Conservation (phyloP, 2,113 vertebrate species). For the Oenanthe melanoleuca region DNA sequence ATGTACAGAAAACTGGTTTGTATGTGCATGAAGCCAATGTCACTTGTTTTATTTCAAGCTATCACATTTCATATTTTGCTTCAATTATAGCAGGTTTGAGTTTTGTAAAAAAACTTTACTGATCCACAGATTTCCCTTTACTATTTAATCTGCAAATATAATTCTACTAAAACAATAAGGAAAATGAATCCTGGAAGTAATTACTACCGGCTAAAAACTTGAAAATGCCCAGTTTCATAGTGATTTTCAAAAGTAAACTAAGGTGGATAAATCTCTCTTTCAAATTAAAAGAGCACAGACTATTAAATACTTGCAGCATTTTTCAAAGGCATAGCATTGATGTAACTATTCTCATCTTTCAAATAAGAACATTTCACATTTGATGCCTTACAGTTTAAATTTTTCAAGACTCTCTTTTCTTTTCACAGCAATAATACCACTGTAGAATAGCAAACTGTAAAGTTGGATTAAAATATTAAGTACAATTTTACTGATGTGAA, state of each 20-base stretch:
- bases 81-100: background rate
- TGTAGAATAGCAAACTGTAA: background rate
- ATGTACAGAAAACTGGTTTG: background rate
- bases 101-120: background rate
- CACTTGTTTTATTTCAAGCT: background rate
- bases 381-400: background rate
- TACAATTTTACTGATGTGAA: background rate
- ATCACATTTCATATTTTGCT: background rate
- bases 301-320: background rate
- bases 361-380: background rate
- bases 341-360: background rate
- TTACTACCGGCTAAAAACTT: background rate
- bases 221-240: background rate
- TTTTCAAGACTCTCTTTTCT: background rate
- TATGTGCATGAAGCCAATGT: background rate
- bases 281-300: background rate
- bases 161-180: background rate
- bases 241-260: background rate
- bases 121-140: background rate
- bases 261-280: background rate
- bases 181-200: background rate
- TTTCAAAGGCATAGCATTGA: background rate
- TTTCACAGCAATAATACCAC: background rate
- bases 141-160: background rate
- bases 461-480: background rate